Base-by-base conservation (phyloP, 1,140 invertebrate species). In the Caenorhabditis brenneri region DNA sequence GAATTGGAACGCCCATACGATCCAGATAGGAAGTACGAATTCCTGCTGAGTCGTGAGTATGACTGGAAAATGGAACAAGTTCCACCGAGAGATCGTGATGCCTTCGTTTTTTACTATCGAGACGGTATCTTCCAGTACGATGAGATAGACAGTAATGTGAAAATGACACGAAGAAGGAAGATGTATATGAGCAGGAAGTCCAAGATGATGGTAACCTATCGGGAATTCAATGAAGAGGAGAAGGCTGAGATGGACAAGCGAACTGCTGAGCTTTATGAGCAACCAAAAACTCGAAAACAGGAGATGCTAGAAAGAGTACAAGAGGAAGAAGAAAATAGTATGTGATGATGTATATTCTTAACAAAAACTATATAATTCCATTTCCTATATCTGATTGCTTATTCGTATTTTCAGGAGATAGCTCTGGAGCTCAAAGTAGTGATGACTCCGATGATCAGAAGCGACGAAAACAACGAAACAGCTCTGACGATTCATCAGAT, bases 31-130 rank as follows among this genome's bases (percentile, higher is more conserved):
- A 95, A 95, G 91, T 97, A 97, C 91, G 95, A 97, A 86, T 97
- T 97, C 88, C 95, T 95, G 92, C 96, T 97, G 94, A 95, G 95
- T 0, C 93, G 96, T 87, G 96, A 97, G 91, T 97, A 97, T 89
- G 96, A 97, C 88, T 86, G 96, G 97, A 98, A 98, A 92, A 96
- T 99, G 2, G 91, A 98, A 95, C 91, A 99, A 98, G 93, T 94
- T 95, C 0, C 96, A 95, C 0, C 97, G 97, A 91, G 96, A 96
- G 96, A 98, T 92, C 83, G 74, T n/a, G 97, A 99, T 91, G 98
- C 97, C 91, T 99, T 98, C 91, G 98, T 98, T 92, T 95, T 99
- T 91, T 95, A 97, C 80, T 94, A 97, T 79, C 93, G 96, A 7
- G 42, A 80, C 4, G 95, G 92, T 88, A 95, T 94, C 60, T 95